phyloP scores from a whole-genome alignment of 2,113 vertebrate species.

The Rhinolophus sinicus region DNA sequence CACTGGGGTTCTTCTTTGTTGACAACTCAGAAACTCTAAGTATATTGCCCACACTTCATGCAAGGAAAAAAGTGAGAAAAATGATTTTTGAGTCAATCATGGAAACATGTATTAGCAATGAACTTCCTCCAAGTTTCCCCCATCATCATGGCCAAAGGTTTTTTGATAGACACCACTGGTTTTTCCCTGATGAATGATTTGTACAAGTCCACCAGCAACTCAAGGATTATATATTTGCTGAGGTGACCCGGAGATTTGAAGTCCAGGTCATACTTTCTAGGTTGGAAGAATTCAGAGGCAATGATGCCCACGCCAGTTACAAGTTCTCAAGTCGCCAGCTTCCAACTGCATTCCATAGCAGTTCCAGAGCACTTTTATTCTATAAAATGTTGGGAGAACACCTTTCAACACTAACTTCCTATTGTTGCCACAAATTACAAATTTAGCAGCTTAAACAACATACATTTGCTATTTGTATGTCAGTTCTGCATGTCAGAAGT shows the following conservation, averaged over 20 bases:
- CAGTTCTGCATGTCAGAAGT: not conserved
- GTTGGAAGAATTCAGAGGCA: not conserved
- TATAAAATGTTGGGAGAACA: not conserved
- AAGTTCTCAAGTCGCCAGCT: not conserved
- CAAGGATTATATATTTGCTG: not conserved
- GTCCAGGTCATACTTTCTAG: not conserved
- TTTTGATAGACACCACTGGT: not conserved
- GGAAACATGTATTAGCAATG: not conserved
- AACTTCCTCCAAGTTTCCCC: conserved; percentile 2
- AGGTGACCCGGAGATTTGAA: not conserved
- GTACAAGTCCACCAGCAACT: not conserved
- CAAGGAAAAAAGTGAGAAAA: not conserved
- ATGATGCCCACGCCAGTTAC: not conserved
- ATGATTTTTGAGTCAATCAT: not conserved
- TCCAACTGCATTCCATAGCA: not conserved
- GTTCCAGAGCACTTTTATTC: not conserved
- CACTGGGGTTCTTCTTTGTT: not conserved
- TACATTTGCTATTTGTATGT: not conserved
- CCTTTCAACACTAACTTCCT: not conserved
- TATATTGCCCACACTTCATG: not conserved
- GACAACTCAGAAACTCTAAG: not conserved
- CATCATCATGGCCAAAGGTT: not conserved
- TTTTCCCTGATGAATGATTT: not conserved
- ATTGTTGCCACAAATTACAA: not conserved
- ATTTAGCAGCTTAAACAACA: not conserved